These are phyloP conservation scores for Tromatobia lineatoria DNA, from an alignment of 2,888 invertebrate genomes.

Conservation along the genomic window DNA sequence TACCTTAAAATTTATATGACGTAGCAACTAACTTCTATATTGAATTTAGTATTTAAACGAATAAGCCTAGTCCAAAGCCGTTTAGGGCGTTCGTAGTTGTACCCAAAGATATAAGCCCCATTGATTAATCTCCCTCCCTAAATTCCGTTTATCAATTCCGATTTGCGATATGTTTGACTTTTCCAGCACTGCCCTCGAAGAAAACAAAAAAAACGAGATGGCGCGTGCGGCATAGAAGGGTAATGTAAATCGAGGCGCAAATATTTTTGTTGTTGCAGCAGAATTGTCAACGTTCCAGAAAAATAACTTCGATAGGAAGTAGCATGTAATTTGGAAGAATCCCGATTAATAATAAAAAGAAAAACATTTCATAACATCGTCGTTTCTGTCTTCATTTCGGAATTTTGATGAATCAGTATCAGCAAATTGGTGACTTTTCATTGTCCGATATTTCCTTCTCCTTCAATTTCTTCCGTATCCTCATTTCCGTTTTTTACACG, in stretches of 20 bases:
- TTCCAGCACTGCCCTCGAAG: conserved; percentile 56
- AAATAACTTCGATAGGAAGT: conserved; percentile 74
- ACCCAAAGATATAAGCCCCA: conserved; percentile 46
- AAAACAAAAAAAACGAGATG: conserved; percentile 44
- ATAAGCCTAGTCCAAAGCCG: conserved; percentile 65
- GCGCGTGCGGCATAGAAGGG: conserved; percentile 66
- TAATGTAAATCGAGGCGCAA: conserved; percentile 71
- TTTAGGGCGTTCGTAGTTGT: conserved; percentile 66
- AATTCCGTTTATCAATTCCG: conserved; percentile 54
- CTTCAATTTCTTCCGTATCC: conserved; percentile 1
- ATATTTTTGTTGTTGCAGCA: conserved; percentile 79
- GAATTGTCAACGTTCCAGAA: conserved; percentile 76
- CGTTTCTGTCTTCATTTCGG: conserved; percentile 30
- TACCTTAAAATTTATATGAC: conserved; percentile 83
- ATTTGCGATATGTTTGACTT: conserved; percentile 48
- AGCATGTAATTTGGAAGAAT: conserved; percentile 79
- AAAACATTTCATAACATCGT: conserved; percentile 79
- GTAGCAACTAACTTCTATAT: conserved; percentile 76
- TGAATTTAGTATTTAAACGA: conserved; percentile 54
- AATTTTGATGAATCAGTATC: not conserved
- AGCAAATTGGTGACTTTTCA: not conserved
- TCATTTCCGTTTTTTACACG: conserved; percentile 24
- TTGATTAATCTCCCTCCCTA: conserved; percentile 35
- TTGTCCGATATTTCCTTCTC: conserved; percentile 24
- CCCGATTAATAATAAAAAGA: conserved; percentile 79